phyloP scores from a whole-genome alignment of 1,140 invertebrate species.

The Lutraria rhynchaena region DNA sequence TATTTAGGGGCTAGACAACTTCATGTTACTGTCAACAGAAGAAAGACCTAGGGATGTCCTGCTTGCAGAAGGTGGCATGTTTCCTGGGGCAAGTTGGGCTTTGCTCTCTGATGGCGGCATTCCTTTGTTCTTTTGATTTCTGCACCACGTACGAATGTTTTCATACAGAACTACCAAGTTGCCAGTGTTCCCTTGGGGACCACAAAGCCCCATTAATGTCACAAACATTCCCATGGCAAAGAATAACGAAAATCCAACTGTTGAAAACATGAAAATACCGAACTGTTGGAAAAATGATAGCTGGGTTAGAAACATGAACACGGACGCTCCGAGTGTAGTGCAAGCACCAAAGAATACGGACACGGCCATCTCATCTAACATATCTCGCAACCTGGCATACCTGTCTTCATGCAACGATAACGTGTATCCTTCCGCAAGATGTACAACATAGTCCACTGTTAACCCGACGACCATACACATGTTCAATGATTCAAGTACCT shows the following conservation, averaged over 20 bases:
- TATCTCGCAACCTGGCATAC: constrained; percentile 61
- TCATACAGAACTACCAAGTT: constrained; percentile 55
- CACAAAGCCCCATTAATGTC: constrained; percentile 66
- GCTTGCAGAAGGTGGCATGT: not conserved
- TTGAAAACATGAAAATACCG: constrained; percentile 72
- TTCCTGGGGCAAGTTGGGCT: not conserved
- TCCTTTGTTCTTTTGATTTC: not conserved
- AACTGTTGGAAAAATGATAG: constrained; percentile 69
- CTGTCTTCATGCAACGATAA: constrained; percentile 66
- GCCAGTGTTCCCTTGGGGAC: constrained; percentile 67
- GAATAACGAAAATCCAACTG: constrained; percentile 72
- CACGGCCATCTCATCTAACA: constrained; percentile 69
- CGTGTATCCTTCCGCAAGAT: constrained; percentile 74
- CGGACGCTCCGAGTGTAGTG: constrained; percentile 66
- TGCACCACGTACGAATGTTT: constrained; percentile 25
- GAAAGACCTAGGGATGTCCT: not conserved
- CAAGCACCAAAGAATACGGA: constrained; percentile 69
- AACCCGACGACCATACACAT: constrained; percentile 74
- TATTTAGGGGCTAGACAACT: no score
- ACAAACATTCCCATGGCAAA: constrained; percentile 70
- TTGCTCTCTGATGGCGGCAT: constrained; percentile 4
- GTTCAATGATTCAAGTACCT: constrained; percentile 75
- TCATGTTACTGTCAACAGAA: no score
- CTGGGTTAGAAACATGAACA: constrained; percentile 70
- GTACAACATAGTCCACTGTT: constrained; percentile 75